These are phyloP conservation scores for Mohoua ochrocephala DNA, from an alignment of 2,113 vertebrate genomes.

Conservation along the genomic window DNA sequence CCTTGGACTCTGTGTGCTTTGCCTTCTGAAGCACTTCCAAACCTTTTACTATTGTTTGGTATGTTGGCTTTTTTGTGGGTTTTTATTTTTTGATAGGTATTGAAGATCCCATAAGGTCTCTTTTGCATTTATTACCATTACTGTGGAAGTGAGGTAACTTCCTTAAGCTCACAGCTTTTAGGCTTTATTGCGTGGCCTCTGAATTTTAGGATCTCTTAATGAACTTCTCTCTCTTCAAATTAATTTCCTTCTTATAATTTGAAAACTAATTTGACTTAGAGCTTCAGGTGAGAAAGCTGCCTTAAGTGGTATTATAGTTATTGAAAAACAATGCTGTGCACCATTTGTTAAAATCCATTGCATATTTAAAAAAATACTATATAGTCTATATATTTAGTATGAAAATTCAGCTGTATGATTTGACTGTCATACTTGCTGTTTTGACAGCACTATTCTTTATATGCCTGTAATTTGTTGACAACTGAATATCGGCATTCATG, in stretches of 20 bases:
- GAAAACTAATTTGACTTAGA: not conserved
- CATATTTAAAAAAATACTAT: not conserved
- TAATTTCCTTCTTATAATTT: not conserved
- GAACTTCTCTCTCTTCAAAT: not conserved
- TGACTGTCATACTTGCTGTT: not conserved
- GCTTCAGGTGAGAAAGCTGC: not conserved
- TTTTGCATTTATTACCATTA: not conserved
- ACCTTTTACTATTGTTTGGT: too few relatives aligned
- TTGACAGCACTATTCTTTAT: not conserved
- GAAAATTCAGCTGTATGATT: not conserved
- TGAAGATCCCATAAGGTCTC: not conserved
- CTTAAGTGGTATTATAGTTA: not conserved
- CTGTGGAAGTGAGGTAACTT: not conserved
- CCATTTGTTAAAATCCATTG: not conserved
- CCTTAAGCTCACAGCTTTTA: not conserved
- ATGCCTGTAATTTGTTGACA: not conserved
- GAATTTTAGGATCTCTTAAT: not conserved
- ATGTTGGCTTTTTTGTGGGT: not conserved
- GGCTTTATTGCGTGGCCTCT: not conserved
- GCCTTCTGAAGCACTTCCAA: not conserved
- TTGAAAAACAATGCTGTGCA: not conserved
- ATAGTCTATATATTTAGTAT: not conserved
- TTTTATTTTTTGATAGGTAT: not conserved
- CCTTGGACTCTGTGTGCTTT: not conserved
- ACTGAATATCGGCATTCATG: not conserved